A percentile compares a stretch with the other conserved stretches of the same genome.
Evolutionary conservation across 2,113 vertebrate species (phyloP).

Genomic region (Brienomyrus longianalis): DNA sequence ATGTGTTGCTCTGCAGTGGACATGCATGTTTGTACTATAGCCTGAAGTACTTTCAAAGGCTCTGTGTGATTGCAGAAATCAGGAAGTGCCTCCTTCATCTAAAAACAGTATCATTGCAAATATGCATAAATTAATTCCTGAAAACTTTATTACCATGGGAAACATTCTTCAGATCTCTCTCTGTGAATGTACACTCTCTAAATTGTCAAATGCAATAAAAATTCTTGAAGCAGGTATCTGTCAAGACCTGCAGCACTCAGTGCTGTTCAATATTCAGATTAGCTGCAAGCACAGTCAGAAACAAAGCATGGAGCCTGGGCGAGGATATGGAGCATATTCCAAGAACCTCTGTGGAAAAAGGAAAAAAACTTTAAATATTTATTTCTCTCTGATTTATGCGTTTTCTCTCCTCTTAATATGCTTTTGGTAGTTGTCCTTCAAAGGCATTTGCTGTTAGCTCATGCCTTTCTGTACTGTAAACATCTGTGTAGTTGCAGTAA

Average conservation of each 20-base stretch:
- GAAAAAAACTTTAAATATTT: conserved; percentile 14
- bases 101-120: background rate
- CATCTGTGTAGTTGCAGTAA: background rate
- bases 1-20: background rate
- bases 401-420: background rate
- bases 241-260: background rate
- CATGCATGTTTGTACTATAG: background rate
- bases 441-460: background rate
- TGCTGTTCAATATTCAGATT: background rate
- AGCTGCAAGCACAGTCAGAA: background rate
- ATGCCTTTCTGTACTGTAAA: background rate
- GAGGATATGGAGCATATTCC: background rate
- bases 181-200: background rate
- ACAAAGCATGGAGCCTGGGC: background rate
- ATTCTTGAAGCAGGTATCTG: background rate
- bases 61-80: background rate
- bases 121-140: background rate
- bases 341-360: background rate
- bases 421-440: background rate
- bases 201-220: background rate
- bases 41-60: background rate
- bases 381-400: background rate
- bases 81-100: background rate
- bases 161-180: background rate
- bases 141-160: background rate